Percentiles rank a stretch among this genome's conserved stretches.
phyloP scores from a whole-genome alignment of 2,888 invertebrate species.

The Bimastos eiseni region DNA sequence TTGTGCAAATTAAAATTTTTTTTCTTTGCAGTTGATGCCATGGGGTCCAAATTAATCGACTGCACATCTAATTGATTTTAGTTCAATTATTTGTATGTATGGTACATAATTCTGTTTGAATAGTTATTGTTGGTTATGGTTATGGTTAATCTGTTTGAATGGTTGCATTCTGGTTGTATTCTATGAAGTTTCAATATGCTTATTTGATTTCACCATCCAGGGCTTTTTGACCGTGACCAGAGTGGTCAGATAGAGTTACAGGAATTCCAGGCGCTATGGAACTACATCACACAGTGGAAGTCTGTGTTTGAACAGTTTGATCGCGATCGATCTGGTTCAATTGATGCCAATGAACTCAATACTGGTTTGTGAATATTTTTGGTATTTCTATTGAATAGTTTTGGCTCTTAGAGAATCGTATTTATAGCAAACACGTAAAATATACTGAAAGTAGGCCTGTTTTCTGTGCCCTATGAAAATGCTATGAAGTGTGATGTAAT shows the following conservation, averaged over 20 bases:
- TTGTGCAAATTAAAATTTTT: neutral
- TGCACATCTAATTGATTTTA: neutral
- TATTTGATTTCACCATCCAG: constrained; percentile 42
- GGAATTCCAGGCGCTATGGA: constrained; percentile 62
- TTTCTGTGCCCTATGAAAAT: too few species aligned
- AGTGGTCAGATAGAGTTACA: constrained; percentile 60
- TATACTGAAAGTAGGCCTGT: neutral
- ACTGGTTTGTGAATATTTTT: constrained; percentile 53
- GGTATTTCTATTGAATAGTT: neutral
- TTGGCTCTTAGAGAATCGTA: neutral
- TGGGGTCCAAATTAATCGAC: neutral
- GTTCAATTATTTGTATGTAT: neutral
- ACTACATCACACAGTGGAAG: constrained; percentile 63
- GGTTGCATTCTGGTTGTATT: neutral
- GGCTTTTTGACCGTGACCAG: constrained; percentile 61
- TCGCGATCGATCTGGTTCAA: constrained; percentile 61
- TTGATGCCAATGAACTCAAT: constrained; percentile 58
- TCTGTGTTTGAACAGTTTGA: constrained; percentile 60
- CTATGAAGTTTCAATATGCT: neutral
- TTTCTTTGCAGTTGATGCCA: neutral
- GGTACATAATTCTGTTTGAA: too few species aligned
- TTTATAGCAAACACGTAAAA: neutral
- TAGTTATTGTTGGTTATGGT: too few species aligned
- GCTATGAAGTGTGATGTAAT: too few species aligned
- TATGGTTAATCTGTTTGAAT: neutral